Base-by-base conservation (phyloP, 2,113 vertebrate genomes). In the Ahaetulla prasina region DNA sequence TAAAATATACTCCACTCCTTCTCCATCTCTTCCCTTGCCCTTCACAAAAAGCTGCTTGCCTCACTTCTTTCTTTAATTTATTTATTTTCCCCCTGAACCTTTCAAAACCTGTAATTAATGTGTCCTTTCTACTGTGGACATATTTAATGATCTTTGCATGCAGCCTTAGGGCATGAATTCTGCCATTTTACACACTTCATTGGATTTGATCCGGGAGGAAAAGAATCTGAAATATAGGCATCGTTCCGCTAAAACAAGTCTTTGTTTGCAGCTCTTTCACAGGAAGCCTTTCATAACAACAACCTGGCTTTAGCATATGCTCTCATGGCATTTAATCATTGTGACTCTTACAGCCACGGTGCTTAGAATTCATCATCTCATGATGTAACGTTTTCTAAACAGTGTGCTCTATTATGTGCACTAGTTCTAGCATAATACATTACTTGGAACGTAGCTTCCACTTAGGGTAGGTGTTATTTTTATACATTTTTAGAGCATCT, bases 401-500 rank as follows among this genome's bases (percentile, higher is more conserved):
- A 95, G 93, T 96, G 93, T 90, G 95, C 96, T 95, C 89, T 93
- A 95, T 91, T 93, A 90, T 90, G 12, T 91, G 20, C 95, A 93
- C 85, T 94, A 80, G 93, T 93, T 90, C n/a, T 94, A 96, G 96
- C 55, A 92, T 91, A 95, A 96, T 94, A 94, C 55, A 93, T 96
- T 80, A 93, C 55, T 93, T 2, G 90, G 94, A 93, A 90, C 50
- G 45, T 93, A 94, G 92, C 94, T 96, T 96, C 92, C 85, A 94
- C 97, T 96, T 96, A 94, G 60, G 93, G 93, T 94, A 90, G 92
- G 94, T 96, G 86, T 96, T 96, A 84, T 89, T 95, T 92, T 96
- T 96, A 88, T 96, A 90, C 93, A 96, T 86, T 91, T 94, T 95
- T 95, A 91, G 80, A 92, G 74, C 92, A 95, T 94, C 87, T 96